Evolutionary conservation across 1,140 invertebrate species (phyloP), one percentile per base, ranked within the genome.

Genomic region (Platyscapa corneri): DNA sequence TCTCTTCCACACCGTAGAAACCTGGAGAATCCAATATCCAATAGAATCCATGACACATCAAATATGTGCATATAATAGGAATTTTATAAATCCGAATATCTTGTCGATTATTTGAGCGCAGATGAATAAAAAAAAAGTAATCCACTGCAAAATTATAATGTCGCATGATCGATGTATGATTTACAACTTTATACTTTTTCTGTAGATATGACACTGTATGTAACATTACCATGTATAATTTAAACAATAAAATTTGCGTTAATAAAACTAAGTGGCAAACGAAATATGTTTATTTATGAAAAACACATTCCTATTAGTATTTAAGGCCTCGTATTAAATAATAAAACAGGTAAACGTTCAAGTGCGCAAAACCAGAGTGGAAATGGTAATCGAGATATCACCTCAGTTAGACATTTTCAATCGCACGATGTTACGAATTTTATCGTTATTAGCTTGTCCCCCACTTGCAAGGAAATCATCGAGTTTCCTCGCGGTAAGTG

Each of bases 131-230:
- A 74, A 16, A 16, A 67, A 60, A 32, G 46, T 5, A n/a, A 60
- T 79, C n/a, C n/a, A n/a, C n/a, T n/a, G 46, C 72, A 76, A 60
- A 88, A 90, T 87, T 90, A 91, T 87, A 89, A 90, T 89, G 87
- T 87, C 87, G 86, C 88, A 90, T 89, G 88, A 88, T 88, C 88
- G 88, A 88, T 89, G 88, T 80, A 89, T 89, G 89, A 91, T 89
- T 92, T 92, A 92, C 89, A 91, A 90, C 90, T 92, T 93, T 92
- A 90, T 93, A 93, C 91, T 91, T 92, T 93, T 92, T 89, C 89
- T 93, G 92, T 93, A 93, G 92, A 93, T 92, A 92, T 87, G 86
- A 90, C 89, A 82, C 82, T 81, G 88, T 89, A 83, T 87, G 90
- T 91, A 90, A 92, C 89, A 90, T 86, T 92, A 87, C 89, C 87